These are phyloP conservation scores for Caiman crocodilus DNA, from an alignment of 2,797 vertebrate species.

Conservation along the genomic window DNA sequence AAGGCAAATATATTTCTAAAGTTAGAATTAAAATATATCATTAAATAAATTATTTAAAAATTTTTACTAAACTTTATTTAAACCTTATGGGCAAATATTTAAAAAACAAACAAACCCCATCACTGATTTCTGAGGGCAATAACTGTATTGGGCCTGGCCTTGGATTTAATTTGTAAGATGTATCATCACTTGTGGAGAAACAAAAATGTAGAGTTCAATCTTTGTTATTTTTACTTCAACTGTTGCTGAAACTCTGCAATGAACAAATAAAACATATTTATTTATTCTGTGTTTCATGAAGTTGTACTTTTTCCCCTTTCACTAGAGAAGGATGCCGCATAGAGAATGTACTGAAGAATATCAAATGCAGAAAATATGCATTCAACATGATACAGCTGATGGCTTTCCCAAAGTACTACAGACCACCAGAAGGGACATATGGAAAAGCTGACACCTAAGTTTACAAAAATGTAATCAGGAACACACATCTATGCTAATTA, in stretches of 20 bases:
- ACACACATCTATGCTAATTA: constrained; percentile 57
- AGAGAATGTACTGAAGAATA: constrained; percentile 99
- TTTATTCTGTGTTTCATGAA: constrained; percentile 86
- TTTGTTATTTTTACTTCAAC: constrained; percentile 89
- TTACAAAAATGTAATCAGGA: constrained; percentile 73
- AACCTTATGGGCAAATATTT: constrained; percentile 72
- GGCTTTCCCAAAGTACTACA: constrained; percentile 98
- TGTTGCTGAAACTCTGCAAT: constrained; percentile 87
- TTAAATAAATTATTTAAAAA: constrained; percentile 75
- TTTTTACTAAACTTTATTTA: constrained; percentile 74
- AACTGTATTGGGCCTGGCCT: constrained; percentile 86
- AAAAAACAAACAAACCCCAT: constrained; percentile 60
- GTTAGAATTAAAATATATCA: constrained; percentile 74
- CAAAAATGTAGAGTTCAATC: constrained; percentile 86
- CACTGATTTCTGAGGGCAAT: constrained; percentile 83
- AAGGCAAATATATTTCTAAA: constrained; percentile 84
- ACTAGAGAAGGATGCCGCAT: constrained; percentile 99
- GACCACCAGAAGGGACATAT: constrained; percentile 97
- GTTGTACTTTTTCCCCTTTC: constrained; percentile 85
- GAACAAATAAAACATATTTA: constrained; percentile 89
- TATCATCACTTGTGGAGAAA: constrained; percentile 87
- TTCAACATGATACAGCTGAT: constrained; percentile 99
- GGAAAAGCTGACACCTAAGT: constrained; percentile 95
- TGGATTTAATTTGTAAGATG: constrained; percentile 91
- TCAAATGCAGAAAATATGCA: constrained; percentile 98